Evolutionary conservation across 2,888 invertebrate genomes (phyloP).

Genomic region (Itoplectis maculator): DNA sequence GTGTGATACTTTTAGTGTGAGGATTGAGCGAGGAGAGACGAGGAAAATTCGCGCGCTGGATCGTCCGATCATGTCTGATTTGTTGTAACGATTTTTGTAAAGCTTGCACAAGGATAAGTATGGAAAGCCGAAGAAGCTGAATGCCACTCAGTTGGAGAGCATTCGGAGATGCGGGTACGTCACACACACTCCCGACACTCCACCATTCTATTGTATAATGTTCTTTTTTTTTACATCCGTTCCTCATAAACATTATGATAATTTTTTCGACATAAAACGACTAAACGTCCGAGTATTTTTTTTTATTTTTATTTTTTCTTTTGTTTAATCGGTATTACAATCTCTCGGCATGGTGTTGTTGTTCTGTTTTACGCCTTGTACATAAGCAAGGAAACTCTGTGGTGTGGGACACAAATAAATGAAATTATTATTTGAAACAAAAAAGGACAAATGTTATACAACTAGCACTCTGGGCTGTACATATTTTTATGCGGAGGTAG

Average conservation of each 20-base stretch:
- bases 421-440: neutral
- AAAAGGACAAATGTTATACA: neutral
- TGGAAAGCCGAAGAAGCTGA: slow-evolving; percentile 92
- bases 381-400: slow-evolving; percentile 38
- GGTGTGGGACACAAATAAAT: slow-evolving; percentile 56
- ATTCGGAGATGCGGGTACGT: slow-evolving; percentile 92
- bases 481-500: slow-evolving; percentile 48
- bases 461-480: slow-evolving; percentile 47
- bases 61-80: slow-evolving; percentile 70
- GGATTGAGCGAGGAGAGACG: neutral
- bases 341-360: slow-evolving; percentile 64
- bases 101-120: slow-evolving; percentile 95
- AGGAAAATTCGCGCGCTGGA: slow-evolving; percentile 24
- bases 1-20: neutral
- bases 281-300: slow-evolving; percentile 53
- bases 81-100: slow-evolving; percentile 87
- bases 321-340: slow-evolving; percentile 50
- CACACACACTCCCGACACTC: slow-evolving; percentile 79
- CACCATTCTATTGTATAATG: slow-evolving; percentile 52
- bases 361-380: slow-evolving; percentile 39
- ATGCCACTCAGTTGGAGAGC: slow-evolving; percentile 91
- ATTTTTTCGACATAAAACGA: slow-evolving; percentile 53
- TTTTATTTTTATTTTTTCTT: slow-evolving; percentile 11
- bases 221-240: slow-evolving; percentile 28
- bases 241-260: slow-evolving; percentile 16